Base-by-base conservation (phyloP, 2,113 vertebrate species). In the Blennius ocellaris region DNA sequence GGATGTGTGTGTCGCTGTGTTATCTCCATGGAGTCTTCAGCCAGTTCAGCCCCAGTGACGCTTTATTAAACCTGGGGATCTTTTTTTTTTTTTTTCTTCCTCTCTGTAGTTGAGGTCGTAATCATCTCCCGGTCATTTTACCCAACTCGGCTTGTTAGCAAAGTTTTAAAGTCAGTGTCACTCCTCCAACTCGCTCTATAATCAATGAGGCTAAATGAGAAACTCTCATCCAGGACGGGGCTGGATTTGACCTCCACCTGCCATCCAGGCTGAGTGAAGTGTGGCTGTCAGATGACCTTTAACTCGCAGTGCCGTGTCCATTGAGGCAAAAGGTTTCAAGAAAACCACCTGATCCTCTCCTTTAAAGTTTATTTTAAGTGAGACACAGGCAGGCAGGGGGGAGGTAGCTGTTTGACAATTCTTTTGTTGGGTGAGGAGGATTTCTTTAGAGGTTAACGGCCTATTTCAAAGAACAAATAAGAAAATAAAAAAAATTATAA, bases 191-290 rank as follows among this genome's bases (percentile, higher is more conserved):
- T 8, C 56, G 52, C 56, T 30, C 21, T 30, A 4, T 73, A 50
- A 70, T 69, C 56, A 44, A 5, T 45, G n/a, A 53, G 57, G 40
- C 71, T 68, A 58, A 64, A 14, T 49, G 68, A 69, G 58, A 62
- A 61, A 57, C 48, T 41, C 16, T 65, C 43, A 47, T 69, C 16
- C 11, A 43, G 54, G 41, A 47, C 14, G 41, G 43, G 38, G 7
- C 40, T 37, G n/a, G 37, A 40, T 37, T 76, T 12, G 4, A 69
- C 59, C 44, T 12, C n/a, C 68, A 37, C 43, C 49, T 16, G n/a
- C 36, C 41, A 45, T 16, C 3, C 17, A 73, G 59, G 16, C 51
- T 49, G 62, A 6, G 11, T 14, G 37, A 41, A 9, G 8, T 11
- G 3, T 36, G 5, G 48, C 48, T 68, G 59, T 48, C 40, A 67